These are phyloP conservation scores for Carassius auratus DNA, from an alignment of 2,113 vertebrate genomes.

Conservation along the genomic window DNA sequence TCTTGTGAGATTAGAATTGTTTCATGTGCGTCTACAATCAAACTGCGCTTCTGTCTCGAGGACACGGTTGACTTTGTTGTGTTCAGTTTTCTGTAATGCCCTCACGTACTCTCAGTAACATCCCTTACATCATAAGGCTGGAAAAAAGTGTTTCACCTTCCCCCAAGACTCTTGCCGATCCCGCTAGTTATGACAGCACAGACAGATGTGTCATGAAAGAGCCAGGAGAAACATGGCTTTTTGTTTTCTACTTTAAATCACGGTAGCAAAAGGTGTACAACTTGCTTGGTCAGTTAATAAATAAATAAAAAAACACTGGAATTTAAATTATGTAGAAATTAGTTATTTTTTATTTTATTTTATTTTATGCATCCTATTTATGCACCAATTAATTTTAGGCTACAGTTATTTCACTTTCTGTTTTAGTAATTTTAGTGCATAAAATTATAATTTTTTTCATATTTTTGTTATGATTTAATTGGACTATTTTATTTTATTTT, in stretches of 20 bases:
- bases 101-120: slow-evolving; percentile 28
- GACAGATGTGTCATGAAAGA: slow-evolving; percentile 7
- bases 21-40: neutral
- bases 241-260: neutral
- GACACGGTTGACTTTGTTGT: slow-evolving; percentile 25
- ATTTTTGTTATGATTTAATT: no score
- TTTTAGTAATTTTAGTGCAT: no score
- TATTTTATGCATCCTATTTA: no score
- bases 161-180: slow-evolving; percentile 17
- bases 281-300: neutral
- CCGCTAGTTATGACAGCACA: slow-evolving; percentile 10
- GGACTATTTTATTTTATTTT: no score
- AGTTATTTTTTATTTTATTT: no score
- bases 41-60: neutral
- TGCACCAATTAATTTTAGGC: no score
- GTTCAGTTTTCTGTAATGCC: slow-evolving; percentile 14
- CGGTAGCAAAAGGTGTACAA: neutral
- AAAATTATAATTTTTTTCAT: no score
- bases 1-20: slow-evolving; percentile 8
- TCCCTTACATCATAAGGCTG: neutral
- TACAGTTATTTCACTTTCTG: no score
- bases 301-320: neutral
- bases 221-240: neutral
- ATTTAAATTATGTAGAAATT: no score
- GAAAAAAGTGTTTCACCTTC: slow-evolving; percentile 13